Evolutionary conservation across 2,888 invertebrate species (phyloP).

Genomic region (Dasypogon diadema): DNA sequence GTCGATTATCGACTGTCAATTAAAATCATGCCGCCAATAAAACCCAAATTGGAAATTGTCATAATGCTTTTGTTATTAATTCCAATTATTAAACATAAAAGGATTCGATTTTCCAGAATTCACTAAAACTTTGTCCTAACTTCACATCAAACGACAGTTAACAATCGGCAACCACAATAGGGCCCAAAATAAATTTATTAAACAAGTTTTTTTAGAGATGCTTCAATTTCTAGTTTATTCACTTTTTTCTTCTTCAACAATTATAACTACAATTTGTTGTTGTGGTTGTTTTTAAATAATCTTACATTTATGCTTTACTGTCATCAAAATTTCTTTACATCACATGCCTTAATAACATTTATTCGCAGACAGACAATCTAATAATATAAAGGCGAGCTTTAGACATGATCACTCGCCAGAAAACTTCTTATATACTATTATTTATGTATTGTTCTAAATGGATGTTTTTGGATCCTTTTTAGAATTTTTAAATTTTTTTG

Average conservation of each 20-base stretch:
- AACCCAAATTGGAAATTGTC: too few relatives aligned
- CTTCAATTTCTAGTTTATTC: constrained; percentile 33
- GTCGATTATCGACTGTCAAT: too few relatives aligned
- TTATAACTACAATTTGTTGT: constrained; percentile 42
- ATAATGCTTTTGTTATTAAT: too few relatives aligned
- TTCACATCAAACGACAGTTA: too few relatives aligned
- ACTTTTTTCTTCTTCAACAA: constrained; percentile 30
- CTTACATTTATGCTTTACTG: constrained; percentile 1
- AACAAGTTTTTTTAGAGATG: constrained; percentile 36
- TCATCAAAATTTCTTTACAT: constrained; percentile 33
- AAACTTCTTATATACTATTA: constrained; percentile 18
- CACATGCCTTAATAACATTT: constrained; percentile 29
- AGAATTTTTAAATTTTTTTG: constrained; percentile 13
- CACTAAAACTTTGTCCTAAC: too few relatives aligned
- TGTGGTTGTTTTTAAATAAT: constrained; percentile 29
- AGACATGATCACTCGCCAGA: neutral
- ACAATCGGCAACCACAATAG: too few relatives aligned
- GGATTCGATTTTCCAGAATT: too few relatives aligned
- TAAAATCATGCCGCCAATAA: too few relatives aligned
- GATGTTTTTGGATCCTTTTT: constrained; percentile 14
- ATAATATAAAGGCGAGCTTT: constrained; percentile 6
- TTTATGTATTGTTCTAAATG: constrained; percentile 32
- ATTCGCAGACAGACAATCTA: constrained; percentile 34
- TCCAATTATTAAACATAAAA: too few relatives aligned
- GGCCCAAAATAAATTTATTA: too few relatives aligned